Evolutionary conservation across 2,113 vertebrate genomes (phyloP), one percentile per base, ranked within the genome.

Genomic region (Sinocyclocheilus rhinocerous): DNA sequence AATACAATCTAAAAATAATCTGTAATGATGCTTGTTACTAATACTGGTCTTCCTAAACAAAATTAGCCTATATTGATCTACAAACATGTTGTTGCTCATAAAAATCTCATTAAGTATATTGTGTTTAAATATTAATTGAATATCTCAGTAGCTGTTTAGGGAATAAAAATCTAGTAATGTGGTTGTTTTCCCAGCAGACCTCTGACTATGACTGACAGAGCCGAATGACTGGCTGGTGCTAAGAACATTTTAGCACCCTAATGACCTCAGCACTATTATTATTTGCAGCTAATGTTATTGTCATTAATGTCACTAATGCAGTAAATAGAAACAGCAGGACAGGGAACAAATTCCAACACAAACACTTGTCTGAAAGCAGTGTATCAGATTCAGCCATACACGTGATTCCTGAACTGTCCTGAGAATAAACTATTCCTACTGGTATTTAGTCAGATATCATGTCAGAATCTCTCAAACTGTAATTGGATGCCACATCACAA

Each of bases 201-300:
- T 13, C 73, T 33, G 69, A 87, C 73, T 81, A 26, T 42, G 80
- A 83, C 79, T 76, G 83, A 85, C 89, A 76, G 55, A 87, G 87
- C 86, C 90, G 78, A 80, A 86, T 91, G 86, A 91, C 86, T 70
- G 15, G 36, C 76, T 72, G 36, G 52, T 45, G 55, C 26, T 61
- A 20, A 65, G 67, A 89, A 79, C 85, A 78, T 75, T 55, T 90
- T 57, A 65, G 4, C 59, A 13, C 81, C 84, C 84, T 86, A 82
- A 85, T 94, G 91, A 92, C 88, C 84, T 88, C 85, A 87, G 69
- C 22, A 89, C 93, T 94, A 91, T 94, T 92, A 88, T 88, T 89
- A 91, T 88, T 90, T 83, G 73, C 83, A 77, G 81, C 84, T 91
- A 85, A 86, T 84, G 2, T 57, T 22, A 69, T 61, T 90, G 86